Conservation (phyloP, 2,797 vertebrate species). For the Lagorchestes hirsutus region DNA sequence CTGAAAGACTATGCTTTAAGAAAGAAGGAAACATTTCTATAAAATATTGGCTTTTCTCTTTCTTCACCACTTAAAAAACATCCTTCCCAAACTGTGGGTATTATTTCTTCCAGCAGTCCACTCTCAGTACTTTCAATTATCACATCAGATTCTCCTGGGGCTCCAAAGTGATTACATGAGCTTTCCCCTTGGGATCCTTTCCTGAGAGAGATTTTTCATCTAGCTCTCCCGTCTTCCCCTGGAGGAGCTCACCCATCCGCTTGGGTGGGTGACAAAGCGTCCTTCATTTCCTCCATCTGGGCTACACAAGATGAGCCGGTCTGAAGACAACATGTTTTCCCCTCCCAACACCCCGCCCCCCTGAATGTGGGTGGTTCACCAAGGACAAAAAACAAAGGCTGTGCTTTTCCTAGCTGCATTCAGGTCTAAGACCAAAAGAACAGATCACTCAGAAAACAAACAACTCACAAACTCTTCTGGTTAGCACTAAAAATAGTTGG, state of each 20-base stretch:
- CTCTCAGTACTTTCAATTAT: slow-evolving; percentile 37
- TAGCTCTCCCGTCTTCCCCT: slow-evolving; percentile 38
- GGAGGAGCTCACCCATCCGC: slow-evolving; percentile 17
- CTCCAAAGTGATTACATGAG: background rate
- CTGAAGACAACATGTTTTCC: slow-evolving; percentile 18
- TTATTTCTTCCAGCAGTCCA: background rate
- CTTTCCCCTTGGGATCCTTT: background rate
- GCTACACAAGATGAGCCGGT: slow-evolving; percentile 22
- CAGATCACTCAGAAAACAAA: background rate
- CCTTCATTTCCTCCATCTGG: slow-evolving; percentile 36
- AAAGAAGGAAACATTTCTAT: background rate
- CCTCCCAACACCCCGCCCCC: background rate
- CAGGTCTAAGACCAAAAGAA: background rate
- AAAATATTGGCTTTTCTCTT: slow-evolving; percentile 46
- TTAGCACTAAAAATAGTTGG: background rate
- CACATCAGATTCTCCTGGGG: slow-evolving; percentile 34
- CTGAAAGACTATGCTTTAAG: background rate
- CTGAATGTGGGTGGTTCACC: background rate
- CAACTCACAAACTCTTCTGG: background rate
- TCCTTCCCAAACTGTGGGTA: background rate
- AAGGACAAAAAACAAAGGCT: slow-evolving; percentile 4
- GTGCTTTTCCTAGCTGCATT: background rate
- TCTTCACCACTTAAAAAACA: background rate
- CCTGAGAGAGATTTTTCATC: slow-evolving; percentile 57
- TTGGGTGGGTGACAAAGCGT: background rate